Base-by-base conservation (phyloP, 2,113 vertebrate species). In the Petroica traversi region DNA sequence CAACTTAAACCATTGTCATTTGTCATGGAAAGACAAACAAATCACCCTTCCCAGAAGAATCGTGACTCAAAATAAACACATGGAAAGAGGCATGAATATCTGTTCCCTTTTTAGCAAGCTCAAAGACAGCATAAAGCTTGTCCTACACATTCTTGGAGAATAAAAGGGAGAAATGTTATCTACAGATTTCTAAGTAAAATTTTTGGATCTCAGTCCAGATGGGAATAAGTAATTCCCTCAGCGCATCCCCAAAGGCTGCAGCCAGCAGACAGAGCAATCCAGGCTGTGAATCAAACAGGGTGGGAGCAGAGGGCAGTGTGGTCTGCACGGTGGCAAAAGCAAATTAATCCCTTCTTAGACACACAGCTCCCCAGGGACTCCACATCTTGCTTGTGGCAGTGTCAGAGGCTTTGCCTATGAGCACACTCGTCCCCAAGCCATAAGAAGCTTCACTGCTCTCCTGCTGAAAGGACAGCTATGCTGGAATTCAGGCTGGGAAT, bases 11-110 rank as follows among this genome's bases (percentile, higher is more conserved):
- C 41, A 36, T 62, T 88, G 78, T 79, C 49, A 61, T 95, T 93
- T 90, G 61, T 92, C 73, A 91, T 7, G 20, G 45, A 82, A 89
- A 94, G 69, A 89, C 8, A 94, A 91, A 85, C 51, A 78, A 85
- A 76, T 41, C 48, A 36, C 62, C 48, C 45, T 79, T 90, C 58
- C 62, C 54, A 87, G 61, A 89, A 91, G 52, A 85, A 74, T 68
- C 40, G 2, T 9, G 25, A 54, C 41, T 96, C 85, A 36, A 89
- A 82, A 87, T 28, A 74, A 78, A 64, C 6, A 3, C 52, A 68
- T 1, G 3, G 45, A 16, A 58, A 78, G 45, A 89, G 17, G 19
- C 51, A 63, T 2, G 9, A 8, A 4, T 81, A 82, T 82, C 55
- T 81, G 31, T 57, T 76, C 26, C n/a, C 14, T 64, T 80, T 91